Evolutionary conservation across 2,797 vertebrate species (phyloP).

Genomic region (Tenualosa ilisha): DNA sequence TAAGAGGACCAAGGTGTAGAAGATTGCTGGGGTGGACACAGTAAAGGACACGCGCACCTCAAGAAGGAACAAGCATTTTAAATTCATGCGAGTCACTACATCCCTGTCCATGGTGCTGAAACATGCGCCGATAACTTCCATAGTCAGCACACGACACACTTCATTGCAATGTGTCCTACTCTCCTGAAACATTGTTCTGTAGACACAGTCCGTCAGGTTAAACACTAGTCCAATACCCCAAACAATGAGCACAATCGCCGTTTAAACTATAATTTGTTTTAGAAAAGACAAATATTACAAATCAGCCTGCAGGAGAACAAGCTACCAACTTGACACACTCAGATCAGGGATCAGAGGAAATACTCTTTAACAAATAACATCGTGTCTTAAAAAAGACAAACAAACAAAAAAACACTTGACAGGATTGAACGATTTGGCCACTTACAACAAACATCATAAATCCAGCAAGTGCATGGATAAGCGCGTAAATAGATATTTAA

Average conservation of each 20-base stretch:
- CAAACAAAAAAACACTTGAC: background rate
- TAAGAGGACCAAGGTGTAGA: background rate
- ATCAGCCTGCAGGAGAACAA: background rate
- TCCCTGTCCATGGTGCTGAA: constrained; percentile 23
- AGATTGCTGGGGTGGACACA: background rate
- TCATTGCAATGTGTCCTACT: background rate
- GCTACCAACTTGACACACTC: background rate
- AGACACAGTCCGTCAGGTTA: background rate
- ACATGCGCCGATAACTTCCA: background rate
- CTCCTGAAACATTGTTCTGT: background rate
- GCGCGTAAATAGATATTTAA: background rate
- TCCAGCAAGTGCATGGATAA: background rate
- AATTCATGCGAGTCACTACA: background rate
- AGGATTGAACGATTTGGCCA: background rate
- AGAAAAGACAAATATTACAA: background rate
- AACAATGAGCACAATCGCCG: background rate
- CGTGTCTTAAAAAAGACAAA: background rate
- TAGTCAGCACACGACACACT: background rate
- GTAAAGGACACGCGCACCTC: background rate
- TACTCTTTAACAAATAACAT: background rate
- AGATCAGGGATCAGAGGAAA: background rate
- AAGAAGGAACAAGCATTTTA: background rate
- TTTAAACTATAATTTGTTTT: background rate
- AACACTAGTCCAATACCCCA: background rate
- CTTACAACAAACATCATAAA: background rate